Evolutionary conservation across 2,888 invertebrate species (phyloP).

Genomic region (Lycia hirtaria): DNA sequence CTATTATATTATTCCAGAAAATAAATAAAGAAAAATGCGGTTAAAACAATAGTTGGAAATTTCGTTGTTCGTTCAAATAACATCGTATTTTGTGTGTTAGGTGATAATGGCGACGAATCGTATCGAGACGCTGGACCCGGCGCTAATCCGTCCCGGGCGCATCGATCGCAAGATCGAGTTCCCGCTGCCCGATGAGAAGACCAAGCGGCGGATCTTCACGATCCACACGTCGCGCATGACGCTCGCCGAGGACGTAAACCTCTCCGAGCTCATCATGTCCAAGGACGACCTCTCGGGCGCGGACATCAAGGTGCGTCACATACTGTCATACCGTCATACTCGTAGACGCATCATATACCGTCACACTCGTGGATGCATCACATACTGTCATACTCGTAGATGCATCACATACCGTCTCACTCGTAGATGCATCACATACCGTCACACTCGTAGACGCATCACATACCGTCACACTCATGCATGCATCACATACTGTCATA

Average conservation of each 20-base stretch:
- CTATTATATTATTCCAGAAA: no score
- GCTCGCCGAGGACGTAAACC: constrained; percentile 97
- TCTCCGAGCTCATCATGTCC: constrained; percentile 99
- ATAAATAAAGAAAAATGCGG: no score
- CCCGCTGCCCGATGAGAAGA: constrained; percentile 99
- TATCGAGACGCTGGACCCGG: constrained; percentile 99
- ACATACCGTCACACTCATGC: constrained; percentile 8
- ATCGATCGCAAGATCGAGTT: constrained; percentile 99
- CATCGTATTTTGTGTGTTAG: no score
- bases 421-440: no score
- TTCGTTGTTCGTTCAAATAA: no score
- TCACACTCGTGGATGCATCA: no score
- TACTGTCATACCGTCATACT: constrained; percentile 6
- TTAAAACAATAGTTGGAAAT: no score
- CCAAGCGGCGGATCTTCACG: constrained; percentile 97
- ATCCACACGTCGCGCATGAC: constrained; percentile 99
- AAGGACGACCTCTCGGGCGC: constrained; percentile 99
- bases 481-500: no score
- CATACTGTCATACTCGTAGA: no score
- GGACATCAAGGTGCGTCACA: constrained; percentile 91
- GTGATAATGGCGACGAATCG: constrained; percentile 99
- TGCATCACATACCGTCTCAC: constrained; percentile 55
- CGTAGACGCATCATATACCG: constrained; percentile 46
- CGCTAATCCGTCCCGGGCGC: constrained; percentile 98
- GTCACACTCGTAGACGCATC: no score